Evolutionary conservation across 2,888 invertebrate species (phyloP).

Genomic region (Chalcis sispes): DNA sequence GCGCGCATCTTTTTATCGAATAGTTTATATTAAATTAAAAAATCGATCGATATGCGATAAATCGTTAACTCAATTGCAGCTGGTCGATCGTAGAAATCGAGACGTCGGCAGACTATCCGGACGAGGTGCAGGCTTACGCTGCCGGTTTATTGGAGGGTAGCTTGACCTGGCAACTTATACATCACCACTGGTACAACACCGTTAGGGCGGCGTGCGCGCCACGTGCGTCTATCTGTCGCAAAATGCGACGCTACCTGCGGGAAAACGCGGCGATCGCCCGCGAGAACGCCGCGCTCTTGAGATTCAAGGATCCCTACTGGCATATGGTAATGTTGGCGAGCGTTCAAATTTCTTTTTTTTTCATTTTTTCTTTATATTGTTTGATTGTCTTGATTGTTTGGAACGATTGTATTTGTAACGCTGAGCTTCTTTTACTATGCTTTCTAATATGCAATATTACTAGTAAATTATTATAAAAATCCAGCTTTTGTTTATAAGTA

Average conservation of each 20-base stretch:
- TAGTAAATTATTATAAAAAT: too few relatives aligned
- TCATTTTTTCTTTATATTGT: neutral
- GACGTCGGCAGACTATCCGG: conserved; percentile 84
- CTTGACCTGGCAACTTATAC: conserved; percentile 87
- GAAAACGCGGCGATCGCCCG: conserved; percentile 82
- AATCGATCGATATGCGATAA: too few relatives aligned
- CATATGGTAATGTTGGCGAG: conserved; percentile 81
- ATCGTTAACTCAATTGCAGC: conserved; percentile 76
- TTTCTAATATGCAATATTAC: too few relatives aligned
- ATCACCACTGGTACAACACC: conserved; percentile 87
- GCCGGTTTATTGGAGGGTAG: conserved; percentile 92
- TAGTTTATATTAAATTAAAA: too few relatives aligned
- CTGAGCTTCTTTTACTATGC: too few relatives aligned
- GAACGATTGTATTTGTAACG: too few relatives aligned
- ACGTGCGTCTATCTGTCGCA: conserved; percentile 78
- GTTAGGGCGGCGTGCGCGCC: conserved; percentile 74
- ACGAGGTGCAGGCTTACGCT: conserved; percentile 89
- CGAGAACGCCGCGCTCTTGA: conserved; percentile 77
- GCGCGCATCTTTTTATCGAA: too few relatives aligned
- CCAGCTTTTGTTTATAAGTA: too few relatives aligned
- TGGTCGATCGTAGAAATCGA: conserved; percentile 90
- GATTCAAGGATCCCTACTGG: conserved; percentile 84
- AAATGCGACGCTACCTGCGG: conserved; percentile 81
- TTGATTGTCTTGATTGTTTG: too few relatives aligned
- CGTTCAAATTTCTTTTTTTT: neutral